Percentiles rank a stretch among this genome's conserved stretches.
Evolutionary conservation across 2,113 vertebrate genomes (phyloP).

Genomic region (Octodon degus): DNA sequence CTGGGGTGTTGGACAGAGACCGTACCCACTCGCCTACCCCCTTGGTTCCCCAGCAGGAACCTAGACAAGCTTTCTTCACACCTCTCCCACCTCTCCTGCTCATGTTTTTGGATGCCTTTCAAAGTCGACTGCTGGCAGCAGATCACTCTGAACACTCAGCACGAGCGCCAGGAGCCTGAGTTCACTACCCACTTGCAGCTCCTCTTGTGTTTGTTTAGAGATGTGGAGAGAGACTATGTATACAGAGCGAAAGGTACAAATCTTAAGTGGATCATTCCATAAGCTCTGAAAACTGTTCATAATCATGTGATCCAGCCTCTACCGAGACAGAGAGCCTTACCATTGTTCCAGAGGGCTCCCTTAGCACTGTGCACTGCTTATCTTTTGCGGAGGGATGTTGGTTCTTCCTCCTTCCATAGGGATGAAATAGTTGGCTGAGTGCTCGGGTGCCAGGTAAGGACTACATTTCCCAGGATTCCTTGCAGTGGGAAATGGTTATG

Average conservation of each 20-base stretch:
- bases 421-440: too few relatives aligned
- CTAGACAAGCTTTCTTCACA: not conserved
- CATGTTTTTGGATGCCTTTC: not conserved
- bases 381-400: not conserved
- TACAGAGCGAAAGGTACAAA: not conserved
- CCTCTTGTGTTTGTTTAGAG: not conserved
- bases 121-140: not conserved
- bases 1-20: not conserved
- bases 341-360: not conserved
- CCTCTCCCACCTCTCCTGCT: not conserved
- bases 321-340: not conserved
- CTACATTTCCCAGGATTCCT: not conserved
- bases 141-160: too few relatives aligned
- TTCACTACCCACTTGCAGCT: not conserved
- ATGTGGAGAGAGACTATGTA: slow-evolving; percentile 8
- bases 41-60: not conserved
- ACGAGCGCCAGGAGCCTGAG: not conserved
- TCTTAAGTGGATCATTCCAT: not conserved
- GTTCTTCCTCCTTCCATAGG: not conserved
- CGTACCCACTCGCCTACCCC: not conserved
- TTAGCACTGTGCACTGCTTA: not conserved
- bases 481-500: not conserved
- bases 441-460: not conserved
- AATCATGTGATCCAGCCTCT: not conserved
- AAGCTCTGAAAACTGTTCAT: not conserved